These are phyloP conservation scores for Drosophila lacertosa DNA, from an alignment of 1,140 invertebrate species.

Conservation along the genomic window DNA sequence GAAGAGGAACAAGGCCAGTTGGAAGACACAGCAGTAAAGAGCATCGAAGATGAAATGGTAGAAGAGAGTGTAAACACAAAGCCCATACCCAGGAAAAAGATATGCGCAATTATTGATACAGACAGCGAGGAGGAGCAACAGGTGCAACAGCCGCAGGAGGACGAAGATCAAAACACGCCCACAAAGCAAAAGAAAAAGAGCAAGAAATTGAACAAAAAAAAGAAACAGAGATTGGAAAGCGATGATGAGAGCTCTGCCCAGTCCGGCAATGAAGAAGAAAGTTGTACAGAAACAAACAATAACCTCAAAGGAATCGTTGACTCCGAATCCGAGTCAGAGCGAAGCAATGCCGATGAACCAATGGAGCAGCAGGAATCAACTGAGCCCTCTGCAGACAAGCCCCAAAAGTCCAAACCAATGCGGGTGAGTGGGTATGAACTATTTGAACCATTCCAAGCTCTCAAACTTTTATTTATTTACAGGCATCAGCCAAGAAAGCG, in stretches of 20 bases:
- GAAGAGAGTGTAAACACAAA: conserved; percentile 4
- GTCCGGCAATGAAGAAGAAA: conserved; percentile 14
- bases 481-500: conserved; percentile 84
- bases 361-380: conserved; percentile 28
- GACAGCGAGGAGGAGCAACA: conserved; percentile 38
- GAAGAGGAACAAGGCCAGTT: not conserved
- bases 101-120: conserved; percentile 40
- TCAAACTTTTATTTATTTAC: not conserved
- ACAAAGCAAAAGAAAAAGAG: conserved; percentile 35
- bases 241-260: conserved; percentile 12
- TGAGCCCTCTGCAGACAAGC: conserved; percentile 17
- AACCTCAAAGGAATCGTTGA: conserved; percentile 61
- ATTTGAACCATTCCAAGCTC: rapidly evolving
- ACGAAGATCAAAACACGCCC: not conserved
- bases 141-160: not conserved
- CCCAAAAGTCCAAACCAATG: conserved; percentile 47
- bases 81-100: conserved; percentile 24
- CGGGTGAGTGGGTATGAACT: conserved; percentile 25
- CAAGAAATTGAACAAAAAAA: conserved; percentile 42
- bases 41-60: not conserved
- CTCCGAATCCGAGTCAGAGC: conserved; percentile 61
- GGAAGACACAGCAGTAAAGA: not conserved
- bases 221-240: conserved; percentile 29
- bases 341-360: conserved; percentile 31
- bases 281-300: conserved; percentile 3